phyloP scores from a whole-genome alignment of 1,140 invertebrate species.

The Acromyrmex charruanus region DNA sequence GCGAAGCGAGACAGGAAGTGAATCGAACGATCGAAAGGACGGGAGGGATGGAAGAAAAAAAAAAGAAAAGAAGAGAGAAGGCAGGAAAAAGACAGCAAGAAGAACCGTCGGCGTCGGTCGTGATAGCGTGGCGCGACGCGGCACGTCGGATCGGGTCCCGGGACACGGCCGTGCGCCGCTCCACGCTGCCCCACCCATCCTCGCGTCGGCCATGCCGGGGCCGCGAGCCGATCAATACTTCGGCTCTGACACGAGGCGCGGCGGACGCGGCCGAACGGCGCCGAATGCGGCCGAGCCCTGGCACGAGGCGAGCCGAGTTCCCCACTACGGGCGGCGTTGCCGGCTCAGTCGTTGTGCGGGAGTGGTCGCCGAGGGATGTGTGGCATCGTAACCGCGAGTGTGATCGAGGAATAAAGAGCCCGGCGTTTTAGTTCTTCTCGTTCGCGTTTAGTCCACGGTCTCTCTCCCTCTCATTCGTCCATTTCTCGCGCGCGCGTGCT shows the following conservation, averaged over 20 bases:
- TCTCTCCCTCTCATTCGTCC: too few relatives aligned
- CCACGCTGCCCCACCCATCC: slow-evolving; percentile 79
- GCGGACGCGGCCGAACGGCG: slow-evolving; percentile 56
- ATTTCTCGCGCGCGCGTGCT: slow-evolving; percentile 14
- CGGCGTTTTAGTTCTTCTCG: slow-evolving; percentile 75
- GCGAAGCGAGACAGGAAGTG: slow-evolving; percentile 7
- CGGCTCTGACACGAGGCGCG: slow-evolving; percentile 51
- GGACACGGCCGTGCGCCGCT: slow-evolving; percentile 71
- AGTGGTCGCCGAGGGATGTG: slow-evolving; percentile 86
- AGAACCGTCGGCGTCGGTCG: background rate
- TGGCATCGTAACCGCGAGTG: slow-evolving; percentile 81
- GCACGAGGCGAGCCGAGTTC: slow-evolving; percentile 79
- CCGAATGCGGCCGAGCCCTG: slow-evolving; percentile 71
- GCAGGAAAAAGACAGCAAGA: background rate
- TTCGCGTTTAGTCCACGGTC: slow-evolving; percentile 61
- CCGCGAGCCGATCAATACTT: slow-evolving; percentile 78
- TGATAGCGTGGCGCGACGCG: slow-evolving; percentile 1
- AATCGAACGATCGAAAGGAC: slow-evolving; percentile 37
- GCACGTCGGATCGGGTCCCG: slow-evolving; percentile 69
- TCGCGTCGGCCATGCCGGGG: slow-evolving; percentile 73
- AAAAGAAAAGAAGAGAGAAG: background rate
- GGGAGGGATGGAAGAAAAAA: slow-evolving; percentile 19
- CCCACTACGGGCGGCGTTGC: slow-evolving; percentile 81
- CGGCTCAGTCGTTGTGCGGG: slow-evolving; percentile 86
- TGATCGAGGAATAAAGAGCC: slow-evolving; percentile 77